Evolutionary conservation across 2,888 invertebrate genomes (phyloP), one percentile per base, ranked within the genome.

Genomic region (Folsomia candida): DNA sequence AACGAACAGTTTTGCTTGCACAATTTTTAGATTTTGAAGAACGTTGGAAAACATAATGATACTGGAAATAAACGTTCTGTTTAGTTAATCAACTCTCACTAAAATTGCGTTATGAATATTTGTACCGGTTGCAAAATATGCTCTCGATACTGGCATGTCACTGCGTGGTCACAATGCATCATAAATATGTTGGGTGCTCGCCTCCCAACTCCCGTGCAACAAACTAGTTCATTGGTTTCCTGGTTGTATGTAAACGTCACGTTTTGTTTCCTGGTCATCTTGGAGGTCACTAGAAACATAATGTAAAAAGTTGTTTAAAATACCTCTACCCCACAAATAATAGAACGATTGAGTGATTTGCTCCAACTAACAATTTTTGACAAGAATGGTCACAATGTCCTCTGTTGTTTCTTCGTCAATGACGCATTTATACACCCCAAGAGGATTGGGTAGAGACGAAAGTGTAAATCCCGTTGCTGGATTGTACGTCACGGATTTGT

Each of bases 131-230:
- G 51, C 2, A 64, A 24, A 2, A 67, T n/a, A 63, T 70, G 68
- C 57, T 70, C 74, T 51, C 76, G 22, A n/a, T 71, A 64, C 22
- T 37, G 67, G 58, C 79, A 80, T 20, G 75, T 75, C 20, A 72
- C 61, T 0, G 76, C 70, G 24, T 78, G 76, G 4, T 74, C 68
- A 47, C 79, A 80, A 27, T 70, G 67, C 47, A 75, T 68, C 58
- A 71, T 68, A 28, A 66, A 65, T 26, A 80, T 37, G 58, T 73
- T 76, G 14, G 79, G 78, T 18, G 79, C 69, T 58, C 70, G 76
- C 27, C 62, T 67, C 47, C 73, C n/a, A n/a, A n/a, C 72, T 9
- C 65, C 67, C 4, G 78, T 69, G 58, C 79, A 80, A 61, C 78
- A 80, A 47, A 64, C 62, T 14, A 78, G 67, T 27, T 76, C 73